Percentiles rank a stretch among this genome's conserved stretches.
Conservation (phyloP, 2,888 invertebrate genomes). For the Catocala fraxini region DNA sequence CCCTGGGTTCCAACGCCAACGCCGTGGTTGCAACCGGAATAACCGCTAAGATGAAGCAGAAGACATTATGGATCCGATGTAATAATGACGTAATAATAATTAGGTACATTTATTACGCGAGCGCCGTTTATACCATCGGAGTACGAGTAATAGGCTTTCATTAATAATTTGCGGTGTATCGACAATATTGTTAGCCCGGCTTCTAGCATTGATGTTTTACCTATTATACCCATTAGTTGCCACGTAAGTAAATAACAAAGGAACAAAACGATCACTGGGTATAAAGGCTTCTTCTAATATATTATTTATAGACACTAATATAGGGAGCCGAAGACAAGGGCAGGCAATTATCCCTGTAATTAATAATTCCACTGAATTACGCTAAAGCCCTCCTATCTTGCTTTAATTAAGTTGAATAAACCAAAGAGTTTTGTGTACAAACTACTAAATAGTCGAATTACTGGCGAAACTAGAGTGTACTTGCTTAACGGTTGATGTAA, state of each 20-base stretch:
- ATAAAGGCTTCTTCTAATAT: conserved; percentile 43
- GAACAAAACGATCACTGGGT: conserved; percentile 46
- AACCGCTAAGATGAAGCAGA: too few relatives aligned
- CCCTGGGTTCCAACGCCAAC: too few relatives aligned
- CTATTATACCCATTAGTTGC: conserved; percentile 19
- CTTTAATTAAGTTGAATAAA: conserved; percentile 52
- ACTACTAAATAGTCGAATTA: conserved; percentile 15
- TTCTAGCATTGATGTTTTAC: conserved; percentile 12
- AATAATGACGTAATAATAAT: conserved; percentile 8
- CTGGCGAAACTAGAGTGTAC: conserved; percentile 2
- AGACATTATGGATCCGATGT: neutral
- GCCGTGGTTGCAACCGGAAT: too few relatives aligned
- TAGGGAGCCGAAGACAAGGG: conserved; percentile 50
- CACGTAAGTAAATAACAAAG: conserved; percentile 29
- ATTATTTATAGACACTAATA: conserved; percentile 55
- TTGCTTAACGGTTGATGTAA: conserved; percentile 1
- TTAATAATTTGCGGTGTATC: conserved; percentile 4
- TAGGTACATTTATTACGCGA: neutral
- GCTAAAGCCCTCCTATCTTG: conserved; percentile 38
- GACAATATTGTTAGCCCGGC: conserved; percentile 1
- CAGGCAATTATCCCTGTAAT: conserved; percentile 55
- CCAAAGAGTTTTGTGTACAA: conserved; percentile 33
- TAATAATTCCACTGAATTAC: conserved; percentile 58
- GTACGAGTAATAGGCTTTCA: neutral
- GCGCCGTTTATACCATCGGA: neutral